A percentile compares a stretch with the other conserved stretches of the same genome.
Evolutionary conservation across 2,888 invertebrate species (phyloP).

Genomic region (Epinotia ramella): DNA sequence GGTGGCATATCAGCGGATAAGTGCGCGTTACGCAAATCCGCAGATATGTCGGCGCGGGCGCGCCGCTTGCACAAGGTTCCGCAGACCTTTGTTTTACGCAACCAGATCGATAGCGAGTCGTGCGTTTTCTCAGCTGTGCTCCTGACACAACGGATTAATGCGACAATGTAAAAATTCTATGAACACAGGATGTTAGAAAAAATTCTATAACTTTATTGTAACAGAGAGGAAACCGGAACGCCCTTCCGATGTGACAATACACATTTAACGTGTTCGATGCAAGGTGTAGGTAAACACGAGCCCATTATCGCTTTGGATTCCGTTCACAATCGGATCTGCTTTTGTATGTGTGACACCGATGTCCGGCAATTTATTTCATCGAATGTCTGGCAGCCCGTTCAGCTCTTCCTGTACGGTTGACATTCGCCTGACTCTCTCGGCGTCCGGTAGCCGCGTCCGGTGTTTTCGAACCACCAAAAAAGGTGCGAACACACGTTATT

Average conservation of each 20-base stretch:
- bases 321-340: constrained; percentile 67
- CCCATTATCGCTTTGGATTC: constrained; percentile 59
- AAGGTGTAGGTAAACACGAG: constrained; percentile 60
- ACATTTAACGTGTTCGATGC: constrained; percentile 56
- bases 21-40: constrained; percentile 84
- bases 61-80: constrained; percentile 83
- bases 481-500: constrained; percentile 82
- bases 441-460: constrained; percentile 83
- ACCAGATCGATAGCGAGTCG: constrained; percentile 82
- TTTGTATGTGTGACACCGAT: constrained; percentile 72
- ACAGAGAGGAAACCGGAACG: constrained; percentile 57
- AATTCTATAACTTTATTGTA: constrained; percentile 47
- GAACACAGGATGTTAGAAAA: constrained; percentile 48
- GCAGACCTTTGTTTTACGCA: constrained; percentile 86
- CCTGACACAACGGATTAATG: constrained; percentile 66
- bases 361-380: constrained; percentile 72
- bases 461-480: constrained; percentile 82
- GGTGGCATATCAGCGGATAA: constrained; percentile 81
- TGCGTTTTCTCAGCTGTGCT: constrained; percentile 81
- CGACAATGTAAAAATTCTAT: constrained; percentile 58
- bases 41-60: constrained; percentile 81
- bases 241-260: constrained; percentile 58
- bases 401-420: constrained; percentile 59
- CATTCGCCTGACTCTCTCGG: constrained; percentile 69
- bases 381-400: constrained; percentile 57